Conservation (phyloP, 2,888 invertebrate species). For the Corythucha ciliata region DNA sequence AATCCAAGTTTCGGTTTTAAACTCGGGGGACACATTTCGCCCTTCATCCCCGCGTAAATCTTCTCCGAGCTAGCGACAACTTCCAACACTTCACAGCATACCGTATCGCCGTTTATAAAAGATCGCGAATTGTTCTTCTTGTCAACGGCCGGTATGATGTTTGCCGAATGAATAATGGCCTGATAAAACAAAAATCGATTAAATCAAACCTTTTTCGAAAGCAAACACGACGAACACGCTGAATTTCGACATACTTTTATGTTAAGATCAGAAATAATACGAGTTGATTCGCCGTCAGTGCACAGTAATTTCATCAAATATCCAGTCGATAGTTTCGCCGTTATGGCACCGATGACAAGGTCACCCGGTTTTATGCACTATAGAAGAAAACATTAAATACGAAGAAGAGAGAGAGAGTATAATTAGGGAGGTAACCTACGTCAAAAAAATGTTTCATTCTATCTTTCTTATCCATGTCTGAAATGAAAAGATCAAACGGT, state of each 20-base stretch:
- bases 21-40: slow-evolving; percentile 58
- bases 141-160: slow-evolving; percentile 61
- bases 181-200: slow-evolving; percentile 15
- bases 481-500: slow-evolving; percentile 72
- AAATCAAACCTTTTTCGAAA: neutral
- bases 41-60: slow-evolving; percentile 79
- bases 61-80: slow-evolving; percentile 78
- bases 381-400: slow-evolving; percentile 31
- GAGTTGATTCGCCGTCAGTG: slow-evolving; percentile 65
- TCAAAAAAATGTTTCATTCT: slow-evolving; percentile 71
- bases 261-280: slow-evolving; percentile 76
- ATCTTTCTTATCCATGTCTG: slow-evolving; percentile 63
- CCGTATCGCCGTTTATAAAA: slow-evolving; percentile 72
- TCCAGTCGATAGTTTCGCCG: slow-evolving; percentile 62
- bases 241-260: slow-evolving; percentile 57
- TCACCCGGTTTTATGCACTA: slow-evolving; percentile 47
- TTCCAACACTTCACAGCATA: slow-evolving; percentile 81
- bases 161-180: slow-evolving; percentile 51
- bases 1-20: slow-evolving; percentile 69
- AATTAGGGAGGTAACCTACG: slow-evolving; percentile 46
- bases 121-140: slow-evolving; percentile 67
- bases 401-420: neutral
- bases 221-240: neutral
- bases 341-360: slow-evolving; percentile 67
- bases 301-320: slow-evolving; percentile 74